Evolutionary conservation across 2,113 vertebrate species (phyloP).

Genomic region (Apodemus sylvaticus): DNA sequence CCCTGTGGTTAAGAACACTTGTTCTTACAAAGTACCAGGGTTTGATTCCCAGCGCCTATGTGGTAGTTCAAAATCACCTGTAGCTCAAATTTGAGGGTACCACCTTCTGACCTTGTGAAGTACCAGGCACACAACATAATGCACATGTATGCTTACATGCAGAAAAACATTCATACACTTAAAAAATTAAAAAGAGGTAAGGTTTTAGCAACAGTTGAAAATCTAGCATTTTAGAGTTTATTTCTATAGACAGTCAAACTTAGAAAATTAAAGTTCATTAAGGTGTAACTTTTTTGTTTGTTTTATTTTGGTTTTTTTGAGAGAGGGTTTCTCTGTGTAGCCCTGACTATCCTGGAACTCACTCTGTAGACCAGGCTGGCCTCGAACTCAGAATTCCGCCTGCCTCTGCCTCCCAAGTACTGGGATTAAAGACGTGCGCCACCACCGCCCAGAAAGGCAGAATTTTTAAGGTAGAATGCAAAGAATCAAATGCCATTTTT

Average conservation of each 20-base stretch:
- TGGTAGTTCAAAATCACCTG: neutral
- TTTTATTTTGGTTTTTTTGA: too few species aligned
- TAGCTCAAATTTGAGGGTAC: neutral
- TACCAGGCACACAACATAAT: neutral
- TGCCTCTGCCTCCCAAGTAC: too few species aligned
- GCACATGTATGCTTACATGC: neutral
- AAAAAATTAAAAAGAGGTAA: neutral
- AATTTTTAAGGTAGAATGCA: neutral
- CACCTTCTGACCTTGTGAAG: neutral
- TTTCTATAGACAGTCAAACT: slow-evolving; percentile 31
- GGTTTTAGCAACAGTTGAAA: neutral
- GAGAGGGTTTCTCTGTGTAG: too few species aligned
- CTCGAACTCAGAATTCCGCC: too few species aligned
- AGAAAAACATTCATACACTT: neutral
- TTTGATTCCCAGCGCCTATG: neutral
- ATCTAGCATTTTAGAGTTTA: neutral
- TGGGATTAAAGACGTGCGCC: too few species aligned
- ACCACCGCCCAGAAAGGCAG: too few species aligned
- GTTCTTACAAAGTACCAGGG: neutral
- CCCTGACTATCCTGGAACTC: too few species aligned
- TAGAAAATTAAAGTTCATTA: neutral
- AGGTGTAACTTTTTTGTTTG: too few species aligned
- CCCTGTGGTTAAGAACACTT: neutral
- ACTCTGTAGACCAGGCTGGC: too few species aligned
- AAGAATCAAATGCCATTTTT: neutral